Base-by-base conservation (phyloP, 2,888 invertebrate genomes). In the Parthenolecanium corni region DNA sequence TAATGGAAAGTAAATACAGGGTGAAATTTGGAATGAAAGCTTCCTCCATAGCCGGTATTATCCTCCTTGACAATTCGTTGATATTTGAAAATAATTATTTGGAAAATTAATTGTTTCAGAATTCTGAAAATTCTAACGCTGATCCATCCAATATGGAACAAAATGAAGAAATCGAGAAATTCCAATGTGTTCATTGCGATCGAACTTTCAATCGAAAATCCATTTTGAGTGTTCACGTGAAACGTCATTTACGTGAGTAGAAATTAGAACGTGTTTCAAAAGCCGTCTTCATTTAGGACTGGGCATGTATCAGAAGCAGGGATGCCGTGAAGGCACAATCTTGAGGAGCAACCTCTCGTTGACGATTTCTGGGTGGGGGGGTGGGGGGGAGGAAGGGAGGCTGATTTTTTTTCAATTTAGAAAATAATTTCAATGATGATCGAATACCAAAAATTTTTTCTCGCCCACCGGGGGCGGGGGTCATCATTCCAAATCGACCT, bases 101-200 rank as follows among this genome's bases (percentile, higher is more conserved):
- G 9, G 38, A 11, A 38, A 11, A 38, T 11, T 38, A 11, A 14
- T 38, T 11, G 9, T 6, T 38, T 38, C 14, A 42, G 44, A 42
- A 42, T 42, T 14, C 4, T 18, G 44, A 14, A 42, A 18, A 16
- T 42, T 38, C 38, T 14, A 40, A 36, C 5, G 46, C 16, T 24
- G 61, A 61, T 49, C 38, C 25, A n/a, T 23, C 24, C 1, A 40
- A 62, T 18, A 52, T 36, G 4, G 38, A 49, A 21, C 36, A 52
- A 16, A 5, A 18, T 16, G 46, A 62, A 52, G 62, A 62, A 9
- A 23, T 21, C 2, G 53, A 52, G 23, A 63, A 47, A 54, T 63
- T 63, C 38, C 63, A 63, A 23, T 63, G 63, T 47, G 52, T 20
- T 38, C 63, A 63, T 47, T 63, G 63, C 14, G 23, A 20, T 46